Evolutionary conservation across 2,113 vertebrate genomes (phyloP).

Genomic region (Nannospalax galili): DNA sequence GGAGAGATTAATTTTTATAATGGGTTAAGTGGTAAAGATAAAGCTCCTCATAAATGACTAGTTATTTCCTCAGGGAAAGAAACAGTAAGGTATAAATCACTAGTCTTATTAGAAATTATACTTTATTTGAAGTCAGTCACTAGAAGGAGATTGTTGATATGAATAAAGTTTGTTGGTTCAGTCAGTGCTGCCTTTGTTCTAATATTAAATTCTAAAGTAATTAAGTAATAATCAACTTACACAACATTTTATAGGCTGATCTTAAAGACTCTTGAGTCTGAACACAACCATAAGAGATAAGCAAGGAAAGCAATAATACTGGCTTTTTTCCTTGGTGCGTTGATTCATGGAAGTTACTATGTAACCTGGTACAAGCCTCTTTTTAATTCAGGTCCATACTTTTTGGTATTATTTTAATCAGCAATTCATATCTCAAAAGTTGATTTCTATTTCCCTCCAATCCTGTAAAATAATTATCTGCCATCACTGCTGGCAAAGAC

Average conservation of each 20-base stretch:
- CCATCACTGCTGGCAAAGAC: slow-evolving; percentile 4
- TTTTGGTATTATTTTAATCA: slow-evolving; percentile 43
- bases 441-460: slow-evolving; percentile 18
- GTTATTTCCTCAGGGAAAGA: slow-evolving; percentile 2
- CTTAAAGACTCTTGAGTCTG: slow-evolving; percentile 43
- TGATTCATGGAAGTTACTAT: not conserved
- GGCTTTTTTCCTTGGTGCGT: not conserved
- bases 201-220: slow-evolving; percentile 54
- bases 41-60: not conserved
- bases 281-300: not conserved
- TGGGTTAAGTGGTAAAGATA: slow-evolving; percentile 17
- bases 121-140: not conserved
- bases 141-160: not conserved
- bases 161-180: slow-evolving; percentile 10
- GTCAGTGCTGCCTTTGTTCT: slow-evolving; percentile 39
- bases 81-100: slow-evolving; percentile 25
- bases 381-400: slow-evolving; percentile 39
- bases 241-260: not conserved
- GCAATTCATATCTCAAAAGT: slow-evolving; percentile 22
- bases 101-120: slow-evolving; percentile 32
- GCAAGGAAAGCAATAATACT: not conserved
- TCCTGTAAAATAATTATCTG: slow-evolving; percentile 30
- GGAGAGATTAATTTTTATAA: slow-evolving; percentile 26
- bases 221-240: slow-evolving; percentile 44
- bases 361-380: not conserved